A percentile compares a stretch with the other conserved stretches of the same genome.
phyloP scores from a whole-genome alignment of 2,797 vertebrate genomes.

The Peromyscus nudipes region DNA sequence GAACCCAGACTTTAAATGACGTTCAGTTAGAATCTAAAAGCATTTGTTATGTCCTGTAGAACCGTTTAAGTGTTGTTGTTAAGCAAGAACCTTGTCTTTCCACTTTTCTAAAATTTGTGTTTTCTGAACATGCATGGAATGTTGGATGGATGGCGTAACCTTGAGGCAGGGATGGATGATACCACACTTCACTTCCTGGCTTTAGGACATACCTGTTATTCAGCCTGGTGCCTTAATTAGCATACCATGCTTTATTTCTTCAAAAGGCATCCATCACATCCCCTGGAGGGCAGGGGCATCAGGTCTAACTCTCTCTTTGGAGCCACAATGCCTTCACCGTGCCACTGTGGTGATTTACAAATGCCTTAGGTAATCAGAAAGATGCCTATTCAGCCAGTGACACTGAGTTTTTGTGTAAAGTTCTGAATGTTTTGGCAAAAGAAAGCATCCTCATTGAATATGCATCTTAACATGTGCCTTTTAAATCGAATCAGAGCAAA shows the following conservation, averaged over 20 bases:
- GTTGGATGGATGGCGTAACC: background rate
- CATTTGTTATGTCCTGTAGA: background rate
- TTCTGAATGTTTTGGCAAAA: background rate
- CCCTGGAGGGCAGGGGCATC: background rate
- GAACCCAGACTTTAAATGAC: constrained; percentile 59
- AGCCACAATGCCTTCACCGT: background rate
- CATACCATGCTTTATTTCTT: background rate
- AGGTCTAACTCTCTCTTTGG: background rate
- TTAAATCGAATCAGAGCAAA: background rate
- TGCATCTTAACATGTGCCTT: background rate
- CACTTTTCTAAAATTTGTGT: constrained; percentile 21
- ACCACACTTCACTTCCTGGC: background rate
- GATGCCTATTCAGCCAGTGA: background rate
- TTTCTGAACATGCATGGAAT: background rate
- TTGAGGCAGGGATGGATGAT: background rate
- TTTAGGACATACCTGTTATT: background rate
- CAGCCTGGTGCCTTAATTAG: constrained; percentile 11
- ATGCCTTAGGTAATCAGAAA: background rate
- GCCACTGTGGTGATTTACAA: background rate
- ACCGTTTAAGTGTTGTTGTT: constrained; percentile 12
- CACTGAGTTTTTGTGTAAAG: background rate
- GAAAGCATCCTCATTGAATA: background rate
- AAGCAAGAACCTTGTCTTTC: constrained; percentile 23
- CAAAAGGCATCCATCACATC: background rate
- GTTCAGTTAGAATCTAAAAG: constrained; percentile 38